Percentiles rank a stretch among this genome's conserved stretches.
Evolutionary conservation across 2,888 invertebrate species (phyloP).

Genomic region (Hydriomena furcata): DNA sequence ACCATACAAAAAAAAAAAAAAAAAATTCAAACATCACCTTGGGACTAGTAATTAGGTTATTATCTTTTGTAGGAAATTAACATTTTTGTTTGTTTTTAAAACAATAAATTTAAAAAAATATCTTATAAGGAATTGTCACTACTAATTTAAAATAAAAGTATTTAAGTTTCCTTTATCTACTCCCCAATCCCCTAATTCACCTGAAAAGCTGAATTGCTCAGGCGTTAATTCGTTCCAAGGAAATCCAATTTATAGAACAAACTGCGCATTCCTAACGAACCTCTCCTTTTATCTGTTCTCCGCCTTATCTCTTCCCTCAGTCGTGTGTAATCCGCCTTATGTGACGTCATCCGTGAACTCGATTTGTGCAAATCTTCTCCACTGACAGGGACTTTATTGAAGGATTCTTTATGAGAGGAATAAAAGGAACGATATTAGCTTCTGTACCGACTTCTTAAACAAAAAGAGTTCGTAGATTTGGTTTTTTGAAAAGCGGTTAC

Average conservation of each 20-base stretch:
- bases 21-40: too few relatives aligned
- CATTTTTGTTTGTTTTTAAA: too few relatives aligned
- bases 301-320: conserved; percentile 11
- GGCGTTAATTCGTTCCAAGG: conserved; percentile 28
- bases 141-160: too few relatives aligned
- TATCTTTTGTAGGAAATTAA: too few relatives aligned
- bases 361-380: conserved; percentile 28
- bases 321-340: conserved; percentile 25
- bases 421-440: conserved; percentile 5
- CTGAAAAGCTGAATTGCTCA: conserved; percentile 6
- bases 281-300: conserved; percentile 14
- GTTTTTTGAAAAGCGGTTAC: too few relatives aligned
- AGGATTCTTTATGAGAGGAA: conserved; percentile 4
- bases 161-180: not conserved
- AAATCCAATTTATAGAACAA: conserved; percentile 35
- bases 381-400: conserved; percentile 11
- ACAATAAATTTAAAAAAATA: too few relatives aligned
- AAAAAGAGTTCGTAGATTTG: not conserved
- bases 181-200: conserved; percentile 6
- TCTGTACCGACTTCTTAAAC: not conserved
- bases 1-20: too few relatives aligned
- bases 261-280: conserved; percentile 31
- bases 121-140: too few relatives aligned
- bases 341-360: conserved; percentile 29
- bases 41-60: too few relatives aligned